Percentiles rank a stretch among this genome's conserved stretches.
These are phyloP conservation scores for Cyprinella venusta DNA, from an alignment of 2,797 vertebrate genomes.

Conservation along the genomic window DNA sequence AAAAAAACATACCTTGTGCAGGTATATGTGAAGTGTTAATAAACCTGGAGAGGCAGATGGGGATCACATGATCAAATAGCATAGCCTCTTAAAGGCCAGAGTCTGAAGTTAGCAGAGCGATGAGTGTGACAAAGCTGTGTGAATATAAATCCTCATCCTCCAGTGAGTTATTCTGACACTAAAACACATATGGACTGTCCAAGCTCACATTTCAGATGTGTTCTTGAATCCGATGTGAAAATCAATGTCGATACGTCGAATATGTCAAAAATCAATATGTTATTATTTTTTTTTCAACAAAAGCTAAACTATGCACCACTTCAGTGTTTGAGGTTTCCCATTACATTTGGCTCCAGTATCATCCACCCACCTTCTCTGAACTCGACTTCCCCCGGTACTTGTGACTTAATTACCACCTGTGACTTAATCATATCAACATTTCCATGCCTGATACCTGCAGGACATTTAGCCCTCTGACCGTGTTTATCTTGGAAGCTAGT, in stretches of 20 bases:
- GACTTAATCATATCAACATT: slow-evolving; percentile 56
- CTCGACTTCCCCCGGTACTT: slow-evolving; percentile 54
- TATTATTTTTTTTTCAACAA: background rate
- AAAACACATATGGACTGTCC: slow-evolving; percentile 41
- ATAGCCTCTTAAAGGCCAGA: slow-evolving; percentile 57
- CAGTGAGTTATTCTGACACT: slow-evolving; percentile 49
- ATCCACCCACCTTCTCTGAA: slow-evolving; percentile 68
- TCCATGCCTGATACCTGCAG: slow-evolving; percentile 27
- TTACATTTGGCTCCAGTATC: slow-evolving; percentile 20
- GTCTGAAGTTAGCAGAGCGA: slow-evolving; percentile 40
- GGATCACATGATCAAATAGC: slow-evolving; percentile 43
- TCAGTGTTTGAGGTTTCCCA: slow-evolving; percentile 5
- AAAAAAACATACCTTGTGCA: slow-evolving; percentile 57
- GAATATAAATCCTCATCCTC: slow-evolving; percentile 63
- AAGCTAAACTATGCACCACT: background rate
- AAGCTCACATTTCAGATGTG: slow-evolving; percentile 24
- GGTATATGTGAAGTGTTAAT: slow-evolving; percentile 55
- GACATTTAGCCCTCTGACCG: background rate
- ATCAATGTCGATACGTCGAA: slow-evolving; percentile 25
- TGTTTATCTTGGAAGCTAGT: background rate
- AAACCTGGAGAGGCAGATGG: slow-evolving; percentile 55
- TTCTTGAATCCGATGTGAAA: slow-evolving; percentile 20
- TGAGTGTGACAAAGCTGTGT: slow-evolving; percentile 45
- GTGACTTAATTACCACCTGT: too few relatives aligned
- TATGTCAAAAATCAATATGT: too few relatives aligned